These are phyloP conservation scores for Chrysomela aeneicollis DNA, from an alignment of 2,888 invertebrate genomes.

Conservation along the genomic window DNA sequence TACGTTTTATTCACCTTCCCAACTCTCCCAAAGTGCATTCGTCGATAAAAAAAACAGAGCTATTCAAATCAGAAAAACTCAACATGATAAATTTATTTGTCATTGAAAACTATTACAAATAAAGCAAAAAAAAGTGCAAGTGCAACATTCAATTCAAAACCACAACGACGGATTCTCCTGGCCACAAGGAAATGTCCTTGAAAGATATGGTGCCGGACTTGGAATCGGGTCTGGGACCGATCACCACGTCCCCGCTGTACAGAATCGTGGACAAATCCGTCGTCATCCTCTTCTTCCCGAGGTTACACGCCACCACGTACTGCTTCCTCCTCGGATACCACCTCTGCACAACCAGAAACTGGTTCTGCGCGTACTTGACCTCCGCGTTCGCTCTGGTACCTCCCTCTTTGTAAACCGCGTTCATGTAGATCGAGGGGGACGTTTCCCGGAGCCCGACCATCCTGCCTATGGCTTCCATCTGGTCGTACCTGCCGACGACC, in stretches of 20 bases:
- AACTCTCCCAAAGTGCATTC: no score
- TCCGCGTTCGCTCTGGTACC: slow-evolving; percentile 72
- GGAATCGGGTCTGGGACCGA: slow-evolving; percentile 62
- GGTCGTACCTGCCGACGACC: slow-evolving; percentile 64
- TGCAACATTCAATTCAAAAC: slow-evolving; percentile 57
- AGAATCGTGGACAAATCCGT: slow-evolving; percentile 79
- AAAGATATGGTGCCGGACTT: slow-evolving; percentile 63
- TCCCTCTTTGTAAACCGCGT: slow-evolving; percentile 73
- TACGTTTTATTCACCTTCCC: slow-evolving; percentile 16
- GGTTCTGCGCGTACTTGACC: slow-evolving; percentile 70
- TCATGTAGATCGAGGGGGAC: slow-evolving; percentile 78
- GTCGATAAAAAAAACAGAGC: no score
- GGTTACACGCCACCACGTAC: slow-evolving; percentile 78
- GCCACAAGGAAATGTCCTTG: slow-evolving; percentile 64
- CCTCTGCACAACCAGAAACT: slow-evolving; percentile 75
- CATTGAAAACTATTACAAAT: no score
- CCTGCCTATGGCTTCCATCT: slow-evolving; percentile 65
- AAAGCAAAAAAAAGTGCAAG: no score
- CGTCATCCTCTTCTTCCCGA: slow-evolving; percentile 68
- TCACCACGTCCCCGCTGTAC: slow-evolving; percentile 74
- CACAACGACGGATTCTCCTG: slow-evolving; percentile 71
- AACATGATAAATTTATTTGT: no score
- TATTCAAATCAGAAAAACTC: no score
- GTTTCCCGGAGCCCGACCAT: slow-evolving; percentile 69
- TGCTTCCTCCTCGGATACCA: slow-evolving; percentile 82